Percentiles rank a stretch among this genome's conserved stretches.
These are phyloP conservation scores for Troglohyphantes excavatus DNA, from an alignment of 2,888 invertebrate genomes.

Conservation along the genomic window DNA sequence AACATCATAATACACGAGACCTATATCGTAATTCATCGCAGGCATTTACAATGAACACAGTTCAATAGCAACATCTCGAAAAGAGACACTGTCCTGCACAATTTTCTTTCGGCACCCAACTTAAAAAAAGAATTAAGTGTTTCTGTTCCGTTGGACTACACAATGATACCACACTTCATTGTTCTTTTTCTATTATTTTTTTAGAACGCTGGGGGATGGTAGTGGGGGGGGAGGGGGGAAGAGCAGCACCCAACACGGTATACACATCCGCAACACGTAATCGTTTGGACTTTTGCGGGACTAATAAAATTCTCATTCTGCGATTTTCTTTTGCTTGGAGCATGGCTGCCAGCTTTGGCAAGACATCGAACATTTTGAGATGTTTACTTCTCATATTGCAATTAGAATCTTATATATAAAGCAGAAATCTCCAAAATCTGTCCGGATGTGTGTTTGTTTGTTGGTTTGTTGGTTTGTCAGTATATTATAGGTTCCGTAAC, in stretches of 20 bases:
- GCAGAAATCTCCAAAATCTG: too few species aligned
- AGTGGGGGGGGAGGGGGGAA: not conserved
- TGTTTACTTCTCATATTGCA: too few species aligned
- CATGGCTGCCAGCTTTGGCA: too few species aligned
- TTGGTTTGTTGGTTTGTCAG: too few species aligned
- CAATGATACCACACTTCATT: not conserved
- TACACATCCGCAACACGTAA: slow-evolving; percentile 2
- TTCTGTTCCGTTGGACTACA: not conserved
- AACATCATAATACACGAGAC: not conserved
- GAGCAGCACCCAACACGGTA: not conserved
- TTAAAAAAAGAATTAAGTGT: not conserved
- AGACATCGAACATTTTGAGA: too few species aligned
- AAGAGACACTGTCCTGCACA: not conserved
- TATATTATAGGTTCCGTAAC: too few species aligned
- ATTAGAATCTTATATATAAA: too few species aligned
- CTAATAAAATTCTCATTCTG: not conserved
- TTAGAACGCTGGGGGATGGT: not conserved
- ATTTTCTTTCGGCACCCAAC: not conserved
- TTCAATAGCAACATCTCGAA: not conserved
- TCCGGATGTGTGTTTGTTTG: too few species aligned
- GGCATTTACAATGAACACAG: not conserved
- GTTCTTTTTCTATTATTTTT: not conserved
- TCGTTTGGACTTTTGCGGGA: not conserved
- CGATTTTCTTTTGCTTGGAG: not conserved
- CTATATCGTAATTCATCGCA: not conserved